These are phyloP conservation scores for Pseudanteris insignis DNA, from an alignment of 2,888 invertebrate species.

Conservation along the genomic window DNA sequence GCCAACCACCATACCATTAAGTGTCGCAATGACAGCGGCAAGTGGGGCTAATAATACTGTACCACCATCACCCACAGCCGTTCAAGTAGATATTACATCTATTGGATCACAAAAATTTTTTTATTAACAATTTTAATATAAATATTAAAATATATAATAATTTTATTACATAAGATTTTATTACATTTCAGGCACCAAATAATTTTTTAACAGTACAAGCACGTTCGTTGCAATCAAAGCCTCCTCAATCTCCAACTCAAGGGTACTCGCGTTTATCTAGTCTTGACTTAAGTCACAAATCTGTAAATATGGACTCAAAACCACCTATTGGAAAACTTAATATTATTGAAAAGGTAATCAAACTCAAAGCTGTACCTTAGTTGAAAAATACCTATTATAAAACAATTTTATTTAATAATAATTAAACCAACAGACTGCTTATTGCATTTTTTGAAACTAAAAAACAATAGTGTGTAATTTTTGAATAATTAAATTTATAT, in stretches of 20 bases:
- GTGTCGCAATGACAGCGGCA: conserved; percentile 58
- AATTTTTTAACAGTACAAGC: conserved; percentile 56
- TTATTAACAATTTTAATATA: too few relatives aligned
- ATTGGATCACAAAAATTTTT: background rate
- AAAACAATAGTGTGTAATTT: too few relatives aligned
- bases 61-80: conserved; percentile 67
- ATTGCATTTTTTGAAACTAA: too few relatives aligned
- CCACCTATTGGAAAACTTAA: conserved; percentile 62
- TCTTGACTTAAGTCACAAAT: conserved; percentile 58
- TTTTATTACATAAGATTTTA: too few relatives aligned
- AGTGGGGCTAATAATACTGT: conserved; percentile 64
- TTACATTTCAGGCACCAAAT: conserved; percentile 58
- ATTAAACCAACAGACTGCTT: too few relatives aligned
- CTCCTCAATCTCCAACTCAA: conserved; percentile 74
- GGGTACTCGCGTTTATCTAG: conserved; percentile 69
- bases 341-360: conserved; percentile 55
- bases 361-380: too few relatives aligned
- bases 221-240: conserved; percentile 64
- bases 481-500: too few relatives aligned
- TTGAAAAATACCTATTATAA: too few relatives aligned
- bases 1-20: conserved; percentile 65
- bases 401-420: too few relatives aligned
- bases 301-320: conserved; percentile 57
- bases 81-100: conserved; percentile 49
- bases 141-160: too few relatives aligned